Conservation (phyloP, 2,797 vertebrate genomes). For the Pampus argenteus region DNA sequence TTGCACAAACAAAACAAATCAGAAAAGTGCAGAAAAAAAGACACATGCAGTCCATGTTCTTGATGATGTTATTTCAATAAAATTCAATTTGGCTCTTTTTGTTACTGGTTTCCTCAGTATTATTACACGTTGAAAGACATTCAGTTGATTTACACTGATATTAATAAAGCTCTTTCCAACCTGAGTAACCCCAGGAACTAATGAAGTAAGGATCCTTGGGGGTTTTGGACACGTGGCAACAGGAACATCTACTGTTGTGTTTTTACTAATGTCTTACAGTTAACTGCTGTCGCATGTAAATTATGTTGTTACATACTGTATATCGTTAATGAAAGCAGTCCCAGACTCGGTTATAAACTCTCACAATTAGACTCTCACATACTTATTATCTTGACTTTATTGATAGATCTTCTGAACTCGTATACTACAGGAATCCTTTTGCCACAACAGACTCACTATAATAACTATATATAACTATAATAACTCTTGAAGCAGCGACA, state of each 20-base stretch:
- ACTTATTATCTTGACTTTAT: background rate
- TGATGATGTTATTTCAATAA: background rate
- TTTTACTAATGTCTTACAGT: slow-evolving; percentile 22
- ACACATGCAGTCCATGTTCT: background rate
- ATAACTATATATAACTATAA: background rate
- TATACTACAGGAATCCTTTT: background rate
- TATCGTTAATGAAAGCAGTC: background rate
- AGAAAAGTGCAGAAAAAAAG: background rate
- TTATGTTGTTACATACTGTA: background rate
- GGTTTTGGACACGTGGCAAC: slow-evolving; percentile 47
- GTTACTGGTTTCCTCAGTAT: background rate
- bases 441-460: background rate
- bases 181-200: too few relatives aligned
- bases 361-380: background rate
- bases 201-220: too few relatives aligned
- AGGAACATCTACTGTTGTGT: slow-evolving; percentile 19
- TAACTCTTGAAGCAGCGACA: slow-evolving; percentile 5
- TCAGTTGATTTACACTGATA: background rate
- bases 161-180: slow-evolving; percentile 1
- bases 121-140: background rate
- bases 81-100: background rate
- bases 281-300: background rate
- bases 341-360: background rate
- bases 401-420: too few relatives aligned
- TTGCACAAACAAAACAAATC: background rate